phyloP scores from a whole-genome alignment of 2,888 invertebrate genomes.

The Leistus spinibarbis region DNA sequence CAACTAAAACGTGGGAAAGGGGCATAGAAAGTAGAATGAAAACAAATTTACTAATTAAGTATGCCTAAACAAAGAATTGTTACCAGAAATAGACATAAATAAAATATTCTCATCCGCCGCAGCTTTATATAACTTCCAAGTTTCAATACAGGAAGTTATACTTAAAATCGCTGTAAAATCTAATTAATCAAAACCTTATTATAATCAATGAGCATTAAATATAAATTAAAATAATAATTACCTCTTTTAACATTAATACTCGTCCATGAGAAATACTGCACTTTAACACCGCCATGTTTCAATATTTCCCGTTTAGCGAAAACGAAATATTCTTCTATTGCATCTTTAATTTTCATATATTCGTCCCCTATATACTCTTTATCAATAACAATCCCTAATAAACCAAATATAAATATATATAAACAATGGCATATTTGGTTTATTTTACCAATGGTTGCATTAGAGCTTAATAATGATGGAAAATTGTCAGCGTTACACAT shows the following conservation, averaged over 20 bases:
- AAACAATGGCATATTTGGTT: neutral
- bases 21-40: neutral
- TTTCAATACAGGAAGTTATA: constrained; percentile 74
- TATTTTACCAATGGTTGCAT: constrained; percentile 73
- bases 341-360: constrained; percentile 66
- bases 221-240: constrained; percentile 48
- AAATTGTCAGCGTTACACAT: constrained; percentile 62
- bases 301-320: constrained; percentile 67
- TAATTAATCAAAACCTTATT: constrained; percentile 49
- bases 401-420: neutral
- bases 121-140: constrained; percentile 72
- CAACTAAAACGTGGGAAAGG: neutral
- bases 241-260: constrained; percentile 74
- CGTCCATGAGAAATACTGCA: constrained; percentile 72
- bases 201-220: neutral
- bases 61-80: constrained; percentile 18
- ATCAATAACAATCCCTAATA: constrained; percentile 72
- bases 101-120: constrained; percentile 70
- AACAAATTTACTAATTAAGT: neutral
- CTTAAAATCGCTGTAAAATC: constrained; percentile 77
- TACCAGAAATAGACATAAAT: constrained; percentile 74
- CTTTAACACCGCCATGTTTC: constrained; percentile 70
- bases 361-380: constrained; percentile 68
- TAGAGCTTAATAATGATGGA: constrained; percentile 73
- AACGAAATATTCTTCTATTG: constrained; percentile 62